These are phyloP conservation scores for Drosophila kurseongensis DNA, from an alignment of 1,140 invertebrate species.

Conservation along the genomic window DNA sequence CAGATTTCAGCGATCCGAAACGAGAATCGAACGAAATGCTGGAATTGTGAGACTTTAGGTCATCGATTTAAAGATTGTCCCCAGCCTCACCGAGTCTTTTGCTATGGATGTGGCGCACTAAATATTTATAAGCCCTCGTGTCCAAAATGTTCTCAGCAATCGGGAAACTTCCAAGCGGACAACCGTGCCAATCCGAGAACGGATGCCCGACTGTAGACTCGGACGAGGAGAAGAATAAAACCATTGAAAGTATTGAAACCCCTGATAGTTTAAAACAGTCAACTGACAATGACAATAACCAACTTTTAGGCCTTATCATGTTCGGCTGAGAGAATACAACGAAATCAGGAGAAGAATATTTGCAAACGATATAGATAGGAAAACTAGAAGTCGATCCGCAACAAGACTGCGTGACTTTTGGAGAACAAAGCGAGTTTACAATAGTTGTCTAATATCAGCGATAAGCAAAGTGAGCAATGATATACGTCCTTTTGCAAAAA, in stretches of 20 bases:
- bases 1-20: neutral
- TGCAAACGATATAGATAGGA: neutral
- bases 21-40: neutral
- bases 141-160: no score
- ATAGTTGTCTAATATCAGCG: neutral
- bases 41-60: neutral
- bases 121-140: no score
- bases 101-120: no score
- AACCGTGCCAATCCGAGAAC: neutral
- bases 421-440: neutral
- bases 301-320: neutral
- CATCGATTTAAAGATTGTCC: neutral
- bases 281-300: neutral
- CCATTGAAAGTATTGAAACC: neutral
- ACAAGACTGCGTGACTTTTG: neutral
- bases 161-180: neutral
- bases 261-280: neutral
- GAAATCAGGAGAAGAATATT: neutral
- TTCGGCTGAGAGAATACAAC: neutral
- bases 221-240: neutral
- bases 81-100: neutral
- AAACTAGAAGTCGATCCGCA: neutral
- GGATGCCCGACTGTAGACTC: neutral
- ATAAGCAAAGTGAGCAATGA: neutral
- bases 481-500: conserved; percentile 1